Conservation (phyloP, 2,888 invertebrate species). For the Julus scandinavius region DNA sequence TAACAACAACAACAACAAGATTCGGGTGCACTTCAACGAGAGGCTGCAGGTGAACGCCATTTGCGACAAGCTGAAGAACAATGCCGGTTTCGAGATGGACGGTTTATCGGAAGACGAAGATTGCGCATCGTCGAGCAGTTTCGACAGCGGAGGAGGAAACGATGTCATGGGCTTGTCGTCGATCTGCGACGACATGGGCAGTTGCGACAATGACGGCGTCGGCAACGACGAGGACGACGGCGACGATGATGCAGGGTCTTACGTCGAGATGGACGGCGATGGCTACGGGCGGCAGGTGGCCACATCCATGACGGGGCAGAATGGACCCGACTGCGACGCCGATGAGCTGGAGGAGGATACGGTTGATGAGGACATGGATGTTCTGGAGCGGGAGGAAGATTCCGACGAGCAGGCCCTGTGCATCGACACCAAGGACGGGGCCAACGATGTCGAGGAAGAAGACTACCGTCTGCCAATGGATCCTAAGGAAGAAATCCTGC, state of each 20-base stretch:
- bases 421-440: neutral
- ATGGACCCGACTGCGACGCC: neutral
- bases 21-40: slow-evolving; percentile 19
- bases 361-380: neutral
- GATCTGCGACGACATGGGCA: slow-evolving; percentile 42
- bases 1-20: slow-evolving; percentile 43
- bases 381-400: neutral
- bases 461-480: neutral
- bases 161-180: slow-evolving; percentile 1
- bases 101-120: slow-evolving; percentile 43
- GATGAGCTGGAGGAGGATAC: neutral
- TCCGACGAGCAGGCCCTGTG: neutral
- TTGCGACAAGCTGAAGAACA: slow-evolving; percentile 57
- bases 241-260: slow-evolving; percentile 3
- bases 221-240: neutral
- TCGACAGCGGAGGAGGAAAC: slow-evolving; percentile 45
- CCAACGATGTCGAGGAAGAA: neutral
- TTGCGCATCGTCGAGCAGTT: slow-evolving; percentile 10
- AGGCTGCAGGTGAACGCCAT: slow-evolving; percentile 51
- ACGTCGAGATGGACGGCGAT: neutral
- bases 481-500: neutral
- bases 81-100: slow-evolving; percentile 42
- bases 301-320: neutral
- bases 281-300: neutral
- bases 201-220: neutral